Evolutionary conservation across 2,888 invertebrate species (phyloP).

Genomic region (Morpho achilles): DNA sequence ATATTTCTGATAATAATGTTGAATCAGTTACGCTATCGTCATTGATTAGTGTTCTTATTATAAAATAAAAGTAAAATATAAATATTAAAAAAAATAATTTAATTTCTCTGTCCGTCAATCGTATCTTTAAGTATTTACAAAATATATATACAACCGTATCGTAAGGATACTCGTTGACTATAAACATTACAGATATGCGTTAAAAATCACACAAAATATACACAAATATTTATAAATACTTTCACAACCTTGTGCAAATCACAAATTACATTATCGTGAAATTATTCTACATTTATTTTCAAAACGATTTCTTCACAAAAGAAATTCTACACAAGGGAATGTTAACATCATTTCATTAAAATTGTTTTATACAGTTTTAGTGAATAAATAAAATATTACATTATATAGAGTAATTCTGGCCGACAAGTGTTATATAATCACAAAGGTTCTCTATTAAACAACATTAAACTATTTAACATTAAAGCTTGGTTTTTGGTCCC

Average conservation of each 20-base stretch:
- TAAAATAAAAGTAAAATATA: conserved; percentile 10
- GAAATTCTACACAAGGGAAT: too few species aligned
- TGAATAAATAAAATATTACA: too few species aligned
- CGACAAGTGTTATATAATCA: neutral
- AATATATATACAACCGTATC: conserved; percentile 29
- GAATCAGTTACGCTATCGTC: too few species aligned
- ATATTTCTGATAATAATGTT: too few species aligned
- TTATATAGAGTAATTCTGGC: too few species aligned
- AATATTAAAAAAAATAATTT: conserved; percentile 33
- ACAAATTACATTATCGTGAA: conserved; percentile 9
- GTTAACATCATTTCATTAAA: too few species aligned
- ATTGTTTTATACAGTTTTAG: too few species aligned
- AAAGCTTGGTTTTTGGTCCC: conserved; percentile 70
- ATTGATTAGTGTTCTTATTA: neutral
- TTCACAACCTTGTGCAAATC: conserved; percentile 29
- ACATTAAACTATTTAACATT: conserved; percentile 32
- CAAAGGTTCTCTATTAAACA: conserved; percentile 12
- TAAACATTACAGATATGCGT: conserved; percentile 2
- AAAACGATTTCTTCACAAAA: too few species aligned
- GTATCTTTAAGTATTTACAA: conserved; percentile 25
- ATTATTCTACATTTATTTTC: neutral
- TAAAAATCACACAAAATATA: conserved; percentile 16
- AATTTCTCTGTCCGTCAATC: conserved; percentile 26
- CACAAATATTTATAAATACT: conserved; percentile 5
- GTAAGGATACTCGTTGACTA: conserved; percentile 12